phyloP scores from a whole-genome alignment of 2,113 vertebrate genomes.

The Hippocampus comes region DNA sequence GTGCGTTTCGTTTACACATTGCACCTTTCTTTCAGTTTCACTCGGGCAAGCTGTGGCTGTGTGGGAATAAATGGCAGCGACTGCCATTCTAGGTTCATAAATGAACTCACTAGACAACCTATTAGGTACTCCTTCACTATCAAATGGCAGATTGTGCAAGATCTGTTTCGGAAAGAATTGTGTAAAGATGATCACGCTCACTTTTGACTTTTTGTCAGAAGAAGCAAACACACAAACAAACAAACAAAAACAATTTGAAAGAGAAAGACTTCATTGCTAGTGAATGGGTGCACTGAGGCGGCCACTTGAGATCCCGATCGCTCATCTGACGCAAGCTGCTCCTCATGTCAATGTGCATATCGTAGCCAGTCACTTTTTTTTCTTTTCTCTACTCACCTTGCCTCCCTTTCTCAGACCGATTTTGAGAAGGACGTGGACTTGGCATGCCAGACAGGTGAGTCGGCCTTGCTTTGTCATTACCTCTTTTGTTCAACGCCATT shows the following conservation, averaged over 20 bases:
- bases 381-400: conserved; percentile 18
- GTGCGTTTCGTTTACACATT: conserved; percentile 33
- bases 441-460: conserved; percentile 96
- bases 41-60: conserved; percentile 21
- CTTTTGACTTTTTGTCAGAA: too few relatives aligned
- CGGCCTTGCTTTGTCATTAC: neutral
- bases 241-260: too few relatives aligned
- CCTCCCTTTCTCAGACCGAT: conserved; percentile 83
- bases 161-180: too few relatives aligned
- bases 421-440: conserved; percentile 99
- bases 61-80: neutral
- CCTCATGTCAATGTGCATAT: conserved; percentile 1
- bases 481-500: conserved; percentile 22
- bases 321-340: conserved; percentile 8
- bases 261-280: neutral
- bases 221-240: too few relatives aligned
- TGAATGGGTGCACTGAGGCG: conserved; percentile 17
- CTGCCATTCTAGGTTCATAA: neutral
- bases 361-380: conserved; percentile 21
- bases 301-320: conserved; percentile 23
- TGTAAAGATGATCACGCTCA: too few relatives aligned
- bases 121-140: too few relatives aligned
- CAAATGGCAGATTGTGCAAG: too few relatives aligned
- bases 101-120: too few relatives aligned
- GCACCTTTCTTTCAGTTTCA: conserved; percentile 37